Base-by-base conservation (phyloP, 2,797 vertebrate genomes). In the Tinamus major region DNA sequence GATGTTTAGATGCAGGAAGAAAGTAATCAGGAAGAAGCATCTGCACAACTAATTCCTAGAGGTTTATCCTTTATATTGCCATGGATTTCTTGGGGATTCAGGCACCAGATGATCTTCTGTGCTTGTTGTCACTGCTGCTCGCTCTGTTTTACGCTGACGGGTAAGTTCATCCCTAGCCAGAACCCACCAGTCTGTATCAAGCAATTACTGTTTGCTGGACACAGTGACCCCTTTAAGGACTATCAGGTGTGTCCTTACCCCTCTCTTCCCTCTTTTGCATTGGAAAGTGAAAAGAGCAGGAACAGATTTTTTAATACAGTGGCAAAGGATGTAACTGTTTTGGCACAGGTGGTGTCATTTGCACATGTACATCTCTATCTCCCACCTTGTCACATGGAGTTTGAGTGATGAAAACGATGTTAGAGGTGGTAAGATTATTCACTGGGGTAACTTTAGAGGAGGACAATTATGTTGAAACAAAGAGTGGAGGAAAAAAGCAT, bases 391-490 rank as follows among this genome's bases (percentile, higher is more conserved):
- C 90, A 39, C 13, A 67, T 86, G 41, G 51, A 83, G 42, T 74
- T 79, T 55, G 65, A 87, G 79, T 62, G 77, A 84, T 84, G 76
- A 46, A 42, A 96, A 74, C 15, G 44, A 27, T 85, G 42, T 82
- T 93, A 77, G 56, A 85, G 72, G 81, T 10, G 37, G 59, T 37
- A 4, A 53, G 70, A 79, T 93, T 86, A 84, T 72, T 78, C 70
- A 77, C 62, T 33, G 62, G 39, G 62, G 35, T 29, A 81, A 23
- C 7, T 3, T 49, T 69, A 80, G 44, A 89, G 80, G 37, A 95
- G 92, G 67, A 90, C 89, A 95, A 93, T 94, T 87, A 77, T 5
- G 48, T 5, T 86, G 87, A 87, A 95, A 90, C 51, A 86, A 83
- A 92, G 13, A 6, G 2, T 61, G 55, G 13, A 15, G 9, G 55